Evolutionary conservation across 2,113 vertebrate species (phyloP).

Genomic region (Takifugu flavidus): DNA sequence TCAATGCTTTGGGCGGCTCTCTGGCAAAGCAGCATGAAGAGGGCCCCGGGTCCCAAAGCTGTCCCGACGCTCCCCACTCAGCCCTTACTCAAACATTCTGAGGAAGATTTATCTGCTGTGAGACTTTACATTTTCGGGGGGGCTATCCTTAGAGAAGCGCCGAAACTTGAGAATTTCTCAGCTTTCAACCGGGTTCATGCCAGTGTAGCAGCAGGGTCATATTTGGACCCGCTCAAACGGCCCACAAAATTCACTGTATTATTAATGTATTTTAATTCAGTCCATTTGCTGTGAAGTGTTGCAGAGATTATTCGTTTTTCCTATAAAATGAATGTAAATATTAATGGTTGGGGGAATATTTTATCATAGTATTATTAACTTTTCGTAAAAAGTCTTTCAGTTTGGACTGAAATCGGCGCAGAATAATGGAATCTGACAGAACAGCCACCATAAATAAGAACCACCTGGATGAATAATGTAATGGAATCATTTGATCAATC

Average conservation of each 20-base stretch:
- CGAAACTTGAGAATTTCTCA: constrained; percentile 60
- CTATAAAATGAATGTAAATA: not conserved
- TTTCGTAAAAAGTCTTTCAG: not conserved
- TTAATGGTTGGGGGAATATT: not conserved
- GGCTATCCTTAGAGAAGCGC: constrained; percentile 38
- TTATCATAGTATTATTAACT: not conserved
- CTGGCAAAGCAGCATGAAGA: constrained; percentile 75
- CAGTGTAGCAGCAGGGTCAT: constrained; percentile 44
- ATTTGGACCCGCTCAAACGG: constrained; percentile 18
- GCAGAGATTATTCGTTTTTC: not conserved
- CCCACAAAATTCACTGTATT: not conserved
- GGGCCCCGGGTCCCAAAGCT: constrained; percentile 66
- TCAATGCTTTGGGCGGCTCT: constrained; percentile 76
- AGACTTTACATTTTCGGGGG: constrained; percentile 58
- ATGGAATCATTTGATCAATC: no score
- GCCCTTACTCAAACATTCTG: constrained; percentile 56
- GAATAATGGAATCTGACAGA: no score
- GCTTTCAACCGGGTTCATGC: constrained; percentile 49
- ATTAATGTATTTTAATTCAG: constrained; percentile 1
- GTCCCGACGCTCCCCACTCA: constrained; percentile 62
- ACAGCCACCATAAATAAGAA: no score
- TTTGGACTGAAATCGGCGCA: no score
- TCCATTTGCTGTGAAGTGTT: not conserved
- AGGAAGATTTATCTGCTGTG: constrained; percentile 63
- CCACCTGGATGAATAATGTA: no score